Evolutionary conservation across 1,140 invertebrate genomes (phyloP).

Genomic region (Cylas formicarius): DNA sequence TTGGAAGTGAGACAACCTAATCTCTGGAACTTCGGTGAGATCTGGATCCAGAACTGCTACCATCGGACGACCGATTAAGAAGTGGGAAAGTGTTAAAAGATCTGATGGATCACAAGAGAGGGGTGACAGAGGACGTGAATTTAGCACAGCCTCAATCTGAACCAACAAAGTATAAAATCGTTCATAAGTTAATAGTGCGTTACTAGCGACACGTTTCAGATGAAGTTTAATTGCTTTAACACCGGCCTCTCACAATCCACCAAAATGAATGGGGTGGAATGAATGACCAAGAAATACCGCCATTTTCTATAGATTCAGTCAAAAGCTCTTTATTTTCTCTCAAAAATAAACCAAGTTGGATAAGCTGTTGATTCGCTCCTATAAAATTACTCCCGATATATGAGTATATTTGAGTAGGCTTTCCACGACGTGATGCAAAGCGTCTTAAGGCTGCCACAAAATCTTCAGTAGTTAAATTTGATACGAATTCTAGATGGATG

Average conservation of each 20-base stretch:
- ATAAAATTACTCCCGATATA: constrained; percentile 29
- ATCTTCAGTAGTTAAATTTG: constrained; percentile 14
- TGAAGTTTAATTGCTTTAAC: too few species aligned
- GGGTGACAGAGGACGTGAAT: constrained; percentile 23
- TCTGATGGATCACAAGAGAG: constrained; percentile 20
- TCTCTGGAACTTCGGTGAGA: constrained; percentile 8
- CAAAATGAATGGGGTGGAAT: too few species aligned
- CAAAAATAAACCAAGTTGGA: too few species aligned
- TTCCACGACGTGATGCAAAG: constrained; percentile 27
- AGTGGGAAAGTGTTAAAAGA: constrained; percentile 35
- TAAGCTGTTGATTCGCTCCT: constrained; percentile 21
- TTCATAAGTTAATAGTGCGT: constrained; percentile 21
- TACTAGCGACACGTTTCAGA: too few species aligned
- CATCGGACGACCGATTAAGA: constrained; percentile 35
- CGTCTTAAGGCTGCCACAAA: constrained; percentile 31
- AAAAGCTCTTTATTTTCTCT: too few species aligned
- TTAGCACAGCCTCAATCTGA: constrained; percentile 29
- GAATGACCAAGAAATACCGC: too few species aligned
- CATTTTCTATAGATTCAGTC: too few species aligned
- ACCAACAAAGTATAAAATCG: constrained; percentile 21
- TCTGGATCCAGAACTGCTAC: constrained; percentile 22
- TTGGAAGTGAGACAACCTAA: constrained; percentile 16
- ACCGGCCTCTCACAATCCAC: too few species aligned
- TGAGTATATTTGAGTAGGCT: constrained; percentile 17
- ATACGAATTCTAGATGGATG: constrained; percentile 37